Conservation (phyloP, 2,888 invertebrate genomes). For the Diploptera punctata region DNA sequence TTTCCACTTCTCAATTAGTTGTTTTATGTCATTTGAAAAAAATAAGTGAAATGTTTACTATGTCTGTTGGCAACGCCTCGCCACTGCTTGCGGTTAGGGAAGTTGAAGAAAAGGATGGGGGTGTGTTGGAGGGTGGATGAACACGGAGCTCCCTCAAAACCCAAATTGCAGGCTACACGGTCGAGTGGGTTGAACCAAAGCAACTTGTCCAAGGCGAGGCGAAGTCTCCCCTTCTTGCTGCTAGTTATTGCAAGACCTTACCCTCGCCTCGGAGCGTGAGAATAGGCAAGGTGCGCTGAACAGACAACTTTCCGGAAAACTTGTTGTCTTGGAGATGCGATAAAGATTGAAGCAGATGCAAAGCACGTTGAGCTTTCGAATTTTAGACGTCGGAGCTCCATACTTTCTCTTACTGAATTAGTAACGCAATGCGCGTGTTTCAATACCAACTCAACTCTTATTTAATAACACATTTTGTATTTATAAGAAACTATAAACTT, state of each 20-base stretch:
- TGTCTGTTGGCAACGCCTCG: too few relatives aligned
- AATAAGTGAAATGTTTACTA: too few relatives aligned
- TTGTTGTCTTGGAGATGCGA: background rate
- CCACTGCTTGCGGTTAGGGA: background rate
- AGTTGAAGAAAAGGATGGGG: background rate
- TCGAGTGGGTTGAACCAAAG: constrained; percentile 27
- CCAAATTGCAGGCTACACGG: constrained; percentile 35
- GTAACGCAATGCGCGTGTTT: too few relatives aligned
- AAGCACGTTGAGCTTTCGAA: too few relatives aligned
- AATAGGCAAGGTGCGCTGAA: background rate
- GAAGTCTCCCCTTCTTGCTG: background rate
- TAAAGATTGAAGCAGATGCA: background rate
- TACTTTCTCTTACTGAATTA: too few relatives aligned
- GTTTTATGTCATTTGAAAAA: too few relatives aligned
- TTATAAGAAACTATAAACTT: too few relatives aligned
- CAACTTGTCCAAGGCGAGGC: constrained; percentile 2
- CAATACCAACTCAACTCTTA: too few relatives aligned
- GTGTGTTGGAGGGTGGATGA: constrained; percentile 7
- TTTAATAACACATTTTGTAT: too few relatives aligned
- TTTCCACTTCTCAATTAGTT: too few relatives aligned
- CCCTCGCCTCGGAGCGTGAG: background rate
- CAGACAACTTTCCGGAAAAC: background rate
- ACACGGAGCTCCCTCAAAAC: constrained; percentile 16
- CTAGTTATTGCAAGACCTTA: background rate
- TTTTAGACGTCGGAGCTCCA: too few relatives aligned